phyloP scores from a whole-genome alignment of 2,888 invertebrate species.

The Urechis unicinctus region DNA sequence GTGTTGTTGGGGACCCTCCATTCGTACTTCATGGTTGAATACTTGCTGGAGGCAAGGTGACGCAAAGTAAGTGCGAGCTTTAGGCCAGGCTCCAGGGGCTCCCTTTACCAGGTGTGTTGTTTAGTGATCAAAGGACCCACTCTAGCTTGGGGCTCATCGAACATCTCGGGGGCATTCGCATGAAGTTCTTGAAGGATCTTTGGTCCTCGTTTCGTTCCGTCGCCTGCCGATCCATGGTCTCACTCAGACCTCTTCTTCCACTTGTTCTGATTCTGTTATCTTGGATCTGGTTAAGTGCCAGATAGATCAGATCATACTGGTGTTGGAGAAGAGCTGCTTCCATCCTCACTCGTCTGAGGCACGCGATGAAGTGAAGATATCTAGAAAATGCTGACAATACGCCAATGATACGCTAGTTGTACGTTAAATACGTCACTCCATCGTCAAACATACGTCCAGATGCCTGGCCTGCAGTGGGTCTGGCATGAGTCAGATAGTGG shows the following conservation, averaged over 20 bases:
- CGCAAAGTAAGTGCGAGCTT: constrained; percentile 5
- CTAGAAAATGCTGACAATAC: too few relatives aligned
- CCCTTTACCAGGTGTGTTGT: constrained; percentile 16
- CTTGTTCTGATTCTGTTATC: constrained; percentile 1
- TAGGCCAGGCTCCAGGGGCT: constrained; percentile 7
- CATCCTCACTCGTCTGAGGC: too few relatives aligned
- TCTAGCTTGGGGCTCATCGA: constrained; percentile 18
- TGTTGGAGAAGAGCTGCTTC: too few relatives aligned
- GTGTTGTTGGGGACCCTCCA: constrained; percentile 23
- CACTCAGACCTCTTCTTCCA: constrained; percentile 12
- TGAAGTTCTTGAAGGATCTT: constrained; percentile 20
- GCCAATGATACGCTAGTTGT: too few relatives aligned
- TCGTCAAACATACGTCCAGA: too few relatives aligned
- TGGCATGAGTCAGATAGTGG: too few relatives aligned
- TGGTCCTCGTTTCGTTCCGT: constrained; percentile 20
- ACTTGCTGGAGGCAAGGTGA: constrained; percentile 10
- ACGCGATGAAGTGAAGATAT: too few relatives aligned
- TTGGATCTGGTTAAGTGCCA: constrained; percentile 1
- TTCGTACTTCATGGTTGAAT: constrained; percentile 16
- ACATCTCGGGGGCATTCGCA: constrained; percentile 22
- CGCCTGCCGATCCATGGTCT: constrained; percentile 19
- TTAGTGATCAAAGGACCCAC: constrained; percentile 14
- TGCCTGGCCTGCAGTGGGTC: too few relatives aligned
- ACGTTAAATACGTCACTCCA: too few relatives aligned
- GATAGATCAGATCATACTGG: constrained; percentile 4